Percentiles rank a stretch among this genome's conserved stretches.
Conservation (phyloP, 2,797 vertebrate species). For the Urosaurus nigricauda region DNA sequence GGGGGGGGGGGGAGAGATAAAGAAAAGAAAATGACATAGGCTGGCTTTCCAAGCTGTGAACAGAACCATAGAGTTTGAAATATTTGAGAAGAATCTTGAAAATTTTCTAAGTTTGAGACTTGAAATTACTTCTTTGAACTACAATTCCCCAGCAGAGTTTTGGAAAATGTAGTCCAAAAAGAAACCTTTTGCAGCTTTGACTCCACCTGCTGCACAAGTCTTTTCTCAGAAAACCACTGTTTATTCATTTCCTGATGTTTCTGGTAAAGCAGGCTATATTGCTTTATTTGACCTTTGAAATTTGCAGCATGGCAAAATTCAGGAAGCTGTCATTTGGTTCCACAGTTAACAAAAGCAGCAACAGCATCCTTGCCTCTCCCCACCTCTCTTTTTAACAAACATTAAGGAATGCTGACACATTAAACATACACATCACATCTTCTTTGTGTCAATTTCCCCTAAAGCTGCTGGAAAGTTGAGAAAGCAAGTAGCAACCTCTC, state of each 20-base stretch:
- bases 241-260: neutral
- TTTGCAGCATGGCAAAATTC: neutral
- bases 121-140: no score
- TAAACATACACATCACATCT: slow-evolving; percentile 25
- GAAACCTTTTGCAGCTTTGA: no score
- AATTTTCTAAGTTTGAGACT: no score
- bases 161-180: no score
- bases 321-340: neutral
- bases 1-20: no score
- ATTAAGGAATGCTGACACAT: neutral
- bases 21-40: no score
- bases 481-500: slow-evolving; percentile 29
- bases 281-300: neutral
- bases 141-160: no score
- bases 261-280: neutral
- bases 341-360: slow-evolving; percentile 9
- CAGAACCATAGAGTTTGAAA: no score
- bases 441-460: neutral
- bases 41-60: no score
- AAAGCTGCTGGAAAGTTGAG: slow-evolving; percentile 47
- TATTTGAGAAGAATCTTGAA: no score
- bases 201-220: neutral
- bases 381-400: slow-evolving; percentile 17
- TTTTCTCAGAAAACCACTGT: no score
- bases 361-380: neutral